phyloP scores from a whole-genome alignment of 2,797 vertebrate genomes.

The Iguana delicatissima region DNA sequence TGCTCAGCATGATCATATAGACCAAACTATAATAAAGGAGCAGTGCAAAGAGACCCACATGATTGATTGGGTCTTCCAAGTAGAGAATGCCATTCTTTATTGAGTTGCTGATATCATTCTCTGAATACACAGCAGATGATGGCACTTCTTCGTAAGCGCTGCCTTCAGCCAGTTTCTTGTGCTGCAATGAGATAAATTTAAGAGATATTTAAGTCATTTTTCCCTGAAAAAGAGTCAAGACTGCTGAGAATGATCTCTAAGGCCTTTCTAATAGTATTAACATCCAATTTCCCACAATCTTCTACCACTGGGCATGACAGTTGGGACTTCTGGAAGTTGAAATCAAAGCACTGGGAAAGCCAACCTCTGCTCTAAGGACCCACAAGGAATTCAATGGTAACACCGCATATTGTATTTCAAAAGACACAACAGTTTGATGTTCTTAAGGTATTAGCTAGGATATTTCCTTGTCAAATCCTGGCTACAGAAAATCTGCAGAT shows the following conservation, averaged over 20 bases:
- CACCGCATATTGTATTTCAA: neutral
- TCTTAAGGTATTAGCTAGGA: neutral
- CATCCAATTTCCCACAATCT: neutral
- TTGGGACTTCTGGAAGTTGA: neutral
- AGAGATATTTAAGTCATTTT: neutral
- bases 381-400: neutral
- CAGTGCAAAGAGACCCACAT: constrained; percentile 78
- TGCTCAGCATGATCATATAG: neutral
- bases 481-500: neutral
- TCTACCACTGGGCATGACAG: neutral
- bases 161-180: constrained; percentile 98
- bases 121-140: constrained; percentile 91
- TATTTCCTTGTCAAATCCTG: neutral
- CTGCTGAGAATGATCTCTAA: too few relatives aligned
- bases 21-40: neutral
- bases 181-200: constrained; percentile 77
- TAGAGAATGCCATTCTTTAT: constrained; percentile 98
- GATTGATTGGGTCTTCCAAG: constrained; percentile 97
- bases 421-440: neutral
- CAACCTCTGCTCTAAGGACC: neutral
- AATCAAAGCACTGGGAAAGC: neutral
- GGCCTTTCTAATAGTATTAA: too few relatives aligned
- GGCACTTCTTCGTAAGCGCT: constrained; percentile 97
- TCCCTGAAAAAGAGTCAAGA: neutral
- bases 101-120: constrained; percentile 99